Base-by-base conservation (phyloP, 2,888 invertebrate genomes). In the Mechanitis messenoides region DNA sequence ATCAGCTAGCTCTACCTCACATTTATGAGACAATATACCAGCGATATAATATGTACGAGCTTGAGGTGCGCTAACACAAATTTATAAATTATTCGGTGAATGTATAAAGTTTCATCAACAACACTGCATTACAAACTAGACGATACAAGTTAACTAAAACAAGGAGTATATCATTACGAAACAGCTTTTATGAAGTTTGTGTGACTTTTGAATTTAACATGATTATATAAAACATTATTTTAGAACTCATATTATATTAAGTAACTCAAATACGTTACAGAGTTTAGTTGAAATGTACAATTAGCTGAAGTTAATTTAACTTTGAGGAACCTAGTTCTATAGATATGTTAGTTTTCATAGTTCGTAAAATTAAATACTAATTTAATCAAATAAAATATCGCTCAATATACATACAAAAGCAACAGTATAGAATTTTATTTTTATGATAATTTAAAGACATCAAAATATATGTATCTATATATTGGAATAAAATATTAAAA, bases 91-190 rank as follows among this genome's bases (percentile, higher is more conserved):
- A 54, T 59, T 55, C 59, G 46, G 54, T 53, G 28, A 59, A 53
- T 28, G 53, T 45, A 45, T 55, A 61, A 56, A 53, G 59, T 55
- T 64, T 60, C 59, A 62, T 58, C 58, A 64, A 55, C 50, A 59
- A 46, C 61, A 62, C 57, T 57, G 57, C 55, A 58, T 55, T 53
- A 58, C 60, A 60, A 42, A 42, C 42, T 42, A 42, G 11, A 42
- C 56, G 53, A 58, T 64, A 60, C 53, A 33, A 42, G 53, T 47
- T 60, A 64, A 62, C 64, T 56, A 50, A 64, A 62, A 64, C 61
- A 57, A 62, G 45, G 59, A 55, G 31, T 62, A 61, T 64, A 64
- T 64, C 64, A 64, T 64, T 55, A 55, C 57, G 57, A 59, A 61
- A 61, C 59, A 57, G 53, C 47, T 50, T 57, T 62, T 57, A 55